Conservation (phyloP, 2,797 vertebrate genomes). For the Hoplostethus atlanticus region DNA sequence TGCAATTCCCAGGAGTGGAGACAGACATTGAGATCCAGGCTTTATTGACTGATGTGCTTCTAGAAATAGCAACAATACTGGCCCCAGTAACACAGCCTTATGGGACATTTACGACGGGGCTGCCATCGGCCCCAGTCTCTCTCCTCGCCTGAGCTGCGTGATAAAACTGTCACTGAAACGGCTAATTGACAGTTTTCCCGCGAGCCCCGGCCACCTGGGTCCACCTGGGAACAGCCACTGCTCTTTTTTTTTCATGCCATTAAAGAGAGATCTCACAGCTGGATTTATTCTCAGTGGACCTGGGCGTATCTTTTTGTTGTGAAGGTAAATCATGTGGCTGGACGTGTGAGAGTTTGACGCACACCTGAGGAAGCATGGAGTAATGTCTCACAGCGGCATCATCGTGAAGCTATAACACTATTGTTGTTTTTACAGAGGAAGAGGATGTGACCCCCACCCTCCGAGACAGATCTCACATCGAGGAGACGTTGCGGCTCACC, state of each 20-base stretch:
- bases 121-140: background rate
- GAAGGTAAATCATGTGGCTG: too few species aligned
- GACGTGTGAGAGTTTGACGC: too few species aligned
- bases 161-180: constrained; percentile 14
- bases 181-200: background rate
- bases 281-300: too few species aligned
- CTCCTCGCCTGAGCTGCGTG: background rate
- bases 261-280: background rate
- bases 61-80: constrained; percentile 11
- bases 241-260: background rate
- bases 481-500: constrained; percentile 93
- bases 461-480: constrained; percentile 95
- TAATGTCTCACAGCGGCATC: background rate
- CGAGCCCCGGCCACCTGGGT: background rate
- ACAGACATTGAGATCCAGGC: background rate
- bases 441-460: constrained; percentile 81
- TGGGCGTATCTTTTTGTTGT: too few species aligned
- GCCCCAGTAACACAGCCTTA: background rate
- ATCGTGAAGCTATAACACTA: background rate
- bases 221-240: background rate
- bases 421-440: constrained; percentile 80
- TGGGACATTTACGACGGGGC: constrained; percentile 6
- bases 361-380: background rate
- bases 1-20: background rate
- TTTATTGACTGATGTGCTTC: constrained; percentile 16